phyloP scores from a whole-genome alignment of 2,888 invertebrate genomes.

The Cantharis nigra region DNA sequence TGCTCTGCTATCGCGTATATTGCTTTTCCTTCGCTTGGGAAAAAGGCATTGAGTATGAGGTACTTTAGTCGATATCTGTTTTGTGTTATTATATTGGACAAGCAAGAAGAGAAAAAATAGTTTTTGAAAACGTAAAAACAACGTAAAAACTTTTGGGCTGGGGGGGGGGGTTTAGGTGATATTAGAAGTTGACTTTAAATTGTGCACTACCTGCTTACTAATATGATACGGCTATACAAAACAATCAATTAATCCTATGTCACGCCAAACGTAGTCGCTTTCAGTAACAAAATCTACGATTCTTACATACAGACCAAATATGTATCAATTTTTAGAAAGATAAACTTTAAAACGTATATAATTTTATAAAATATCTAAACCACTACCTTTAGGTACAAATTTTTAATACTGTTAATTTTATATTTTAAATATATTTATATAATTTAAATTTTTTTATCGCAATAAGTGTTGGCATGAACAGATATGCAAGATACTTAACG shows the following conservation, averaged over 20 bases:
- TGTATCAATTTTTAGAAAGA: conserved; percentile 50
- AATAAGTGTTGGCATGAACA: conserved; percentile 52
- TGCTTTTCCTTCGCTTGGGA: neutral
- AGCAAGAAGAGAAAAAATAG: neutral
- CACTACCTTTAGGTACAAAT: conserved; percentile 57
- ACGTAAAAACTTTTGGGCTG: neutral
- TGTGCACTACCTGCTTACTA: conserved; percentile 30
- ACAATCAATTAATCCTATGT: conserved; percentile 47
- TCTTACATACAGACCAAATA: conserved; percentile 49
- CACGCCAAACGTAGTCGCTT: conserved; percentile 48
- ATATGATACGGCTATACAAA: conserved; percentile 42
- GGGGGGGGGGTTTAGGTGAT: neutral
- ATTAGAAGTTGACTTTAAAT: conserved; percentile 23
- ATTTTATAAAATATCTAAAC: conserved; percentile 56
- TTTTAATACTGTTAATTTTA: conserved; percentile 55
- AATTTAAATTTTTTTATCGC: conserved; percentile 37
- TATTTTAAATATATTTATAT: conserved; percentile 44
- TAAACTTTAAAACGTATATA: conserved; percentile 53
- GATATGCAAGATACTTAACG: conserved; percentile 50
- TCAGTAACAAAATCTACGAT: conserved; percentile 54
- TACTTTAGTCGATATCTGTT: neutral
- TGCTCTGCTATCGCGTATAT: neutral
- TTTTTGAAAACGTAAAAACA: neutral
- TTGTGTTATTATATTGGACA: neutral
- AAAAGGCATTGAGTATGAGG: neutral